Base-by-base conservation (phyloP, 1,140 invertebrate genomes). In the Pantala flavescens region DNA sequence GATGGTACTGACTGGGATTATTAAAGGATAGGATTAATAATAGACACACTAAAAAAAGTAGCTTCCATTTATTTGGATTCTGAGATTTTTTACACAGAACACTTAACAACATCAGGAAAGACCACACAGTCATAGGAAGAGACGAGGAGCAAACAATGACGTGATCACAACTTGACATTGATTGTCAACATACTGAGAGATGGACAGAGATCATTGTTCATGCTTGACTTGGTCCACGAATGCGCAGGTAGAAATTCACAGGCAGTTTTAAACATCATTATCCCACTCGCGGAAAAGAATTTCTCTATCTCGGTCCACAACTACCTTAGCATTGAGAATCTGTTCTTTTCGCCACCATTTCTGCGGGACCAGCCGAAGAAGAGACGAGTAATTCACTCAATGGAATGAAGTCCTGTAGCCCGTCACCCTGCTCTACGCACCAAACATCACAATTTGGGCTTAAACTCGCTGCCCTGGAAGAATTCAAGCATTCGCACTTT, bases 391-490 rank as follows among this genome's bases (percentile, higher is more conserved):
- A 12, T 21, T 63, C 49, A 21, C 49, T 63, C 49, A 63, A 21
- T 16, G 49, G 49, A 63, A 63, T 63, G 12, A 63, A 63, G 49
- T 63, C 49, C 49, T 63, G 49, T 5, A 63, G 49, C 49, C n/a
- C 71, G n/a, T 24, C 71, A 16, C n/a, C 36, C n/a, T 72, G 71
- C 71, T 74, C 74, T 12, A 74, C 74, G 24, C 55, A 79, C 84
- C 84, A 85, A 2, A 85, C 82, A 71, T 86, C 84, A 75, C 76
- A 80, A 73, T 79, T 81, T 0, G 81, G 82, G 71, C 79, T 79
- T 74, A 77, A 79, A 3, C 78, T 80, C 0, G 79, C 80, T 7
- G 80, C 79, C 9, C 80, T 77, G 3, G 80, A 78, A 24, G 76
- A 43, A 28, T 70, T 55, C 24, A 19, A 21, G 21, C 73, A 70